Evolutionary conservation across 1,140 invertebrate species (phyloP).

Genomic region (Zophobas atratus): DNA sequence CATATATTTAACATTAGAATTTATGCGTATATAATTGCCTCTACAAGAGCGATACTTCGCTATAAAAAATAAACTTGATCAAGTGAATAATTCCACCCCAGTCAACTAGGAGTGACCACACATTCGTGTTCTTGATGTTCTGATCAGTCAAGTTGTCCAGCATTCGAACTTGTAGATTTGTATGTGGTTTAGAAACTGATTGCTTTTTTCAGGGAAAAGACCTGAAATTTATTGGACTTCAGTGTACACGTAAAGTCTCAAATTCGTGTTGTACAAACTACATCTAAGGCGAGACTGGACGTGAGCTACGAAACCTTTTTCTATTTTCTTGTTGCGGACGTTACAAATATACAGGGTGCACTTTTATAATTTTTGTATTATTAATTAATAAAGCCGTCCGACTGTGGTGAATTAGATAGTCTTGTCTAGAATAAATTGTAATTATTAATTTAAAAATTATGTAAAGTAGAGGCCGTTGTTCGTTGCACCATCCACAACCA

Average conservation of each 20-base stretch:
- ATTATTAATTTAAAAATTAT: conserved; percentile 29
- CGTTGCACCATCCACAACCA: conserved; percentile 7
- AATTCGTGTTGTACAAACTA: too few relatives aligned
- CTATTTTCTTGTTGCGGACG: too few relatives aligned
- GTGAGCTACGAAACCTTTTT: too few relatives aligned
- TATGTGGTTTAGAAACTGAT: conserved; percentile 23
- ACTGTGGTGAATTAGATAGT: not conserved
- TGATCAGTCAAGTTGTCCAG: conserved; percentile 13
- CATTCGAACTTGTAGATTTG: conserved; percentile 22
- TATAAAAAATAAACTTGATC: too few relatives aligned
- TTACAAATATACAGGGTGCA: not conserved
- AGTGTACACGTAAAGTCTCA: too few relatives aligned
- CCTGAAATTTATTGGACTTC: not conserved
- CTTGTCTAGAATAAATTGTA: conserved; percentile 10
- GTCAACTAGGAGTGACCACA: conserved; percentile 19
- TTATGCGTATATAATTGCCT: too few relatives aligned
- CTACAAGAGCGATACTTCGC: too few relatives aligned
- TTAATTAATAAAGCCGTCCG: too few relatives aligned
- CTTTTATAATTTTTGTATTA: not conserved
- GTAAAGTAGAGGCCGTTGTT: conserved; percentile 7
- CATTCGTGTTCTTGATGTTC: conserved; percentile 31
- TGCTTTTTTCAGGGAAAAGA: conserved; percentile 6
- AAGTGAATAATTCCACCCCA: conserved; percentile 1
- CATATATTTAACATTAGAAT: too few relatives aligned
- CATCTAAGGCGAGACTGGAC: too few relatives aligned